Base-by-base conservation (phyloP, 2,113 vertebrate species). In the Actenoides hombroni region DNA sequence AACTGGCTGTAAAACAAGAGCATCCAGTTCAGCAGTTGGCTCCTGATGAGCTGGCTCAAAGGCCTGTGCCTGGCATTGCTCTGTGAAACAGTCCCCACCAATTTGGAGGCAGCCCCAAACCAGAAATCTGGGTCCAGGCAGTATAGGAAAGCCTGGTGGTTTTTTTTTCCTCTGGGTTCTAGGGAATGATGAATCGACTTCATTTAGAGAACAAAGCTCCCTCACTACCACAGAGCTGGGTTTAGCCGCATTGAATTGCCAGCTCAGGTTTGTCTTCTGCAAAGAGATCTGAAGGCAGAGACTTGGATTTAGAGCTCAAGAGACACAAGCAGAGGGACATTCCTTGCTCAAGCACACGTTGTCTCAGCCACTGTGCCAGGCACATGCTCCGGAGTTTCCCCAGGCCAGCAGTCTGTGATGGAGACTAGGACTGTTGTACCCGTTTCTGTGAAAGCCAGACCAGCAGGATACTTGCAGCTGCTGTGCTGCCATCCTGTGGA, bases 1-100 rank as follows among this genome's bases (percentile, higher is more conserved):
- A 98, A 97, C 97, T 98, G 68, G 98, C 98, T 98, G 97, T 67
- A 75, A 85, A 94, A 95, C 78, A 83, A 97, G 79, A 97, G 88
- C 85, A 94, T 94, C 86, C 93, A 94, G 93, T 91, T 95, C 79
- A 90, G 95, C 79, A 94, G 60, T 85, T 0, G 39, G 93, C 94
- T 90, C 80, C 74, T 94, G 86, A 63, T 20, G 57, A 90, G 90
- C 91, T 96, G 87, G 63, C 86, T 63, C 82, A 65, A 77, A 79
- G 91, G 95, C 81, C 92, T 92, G 80, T 64, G 54, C 73, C 90
- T 94, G 90, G 65, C 78, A 69, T 26, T 95, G 95, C 94, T 97
- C 83, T 71, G 10, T 63, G 63, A 40, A 83, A 74, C 51, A 80
- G 53, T 77, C 65, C 92, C 87, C 87, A 90, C 71, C 13, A 35